Conservation (phyloP, 92 coral and sea anemone species). For the Bergia puertoricense region DNA sequence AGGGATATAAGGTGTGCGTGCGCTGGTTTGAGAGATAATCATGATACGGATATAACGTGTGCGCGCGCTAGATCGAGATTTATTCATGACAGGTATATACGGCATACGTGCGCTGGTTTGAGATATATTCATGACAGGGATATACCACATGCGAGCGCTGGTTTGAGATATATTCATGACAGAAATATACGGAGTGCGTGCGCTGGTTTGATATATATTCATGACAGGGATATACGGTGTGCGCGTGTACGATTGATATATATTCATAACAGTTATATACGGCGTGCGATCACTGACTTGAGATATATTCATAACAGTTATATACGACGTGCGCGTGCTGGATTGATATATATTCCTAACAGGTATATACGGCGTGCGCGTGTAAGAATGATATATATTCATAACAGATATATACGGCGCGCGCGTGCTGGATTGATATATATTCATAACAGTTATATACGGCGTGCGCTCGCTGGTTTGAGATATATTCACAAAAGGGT, state of each 20-base stretch:
- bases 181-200: not conserved
- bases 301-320: too few species aligned
- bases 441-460: not conserved
- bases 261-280: not conserved
- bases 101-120: too few species aligned
- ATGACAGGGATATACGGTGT: not conserved
- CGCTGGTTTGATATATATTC: not conserved
- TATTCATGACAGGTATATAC: too few species aligned
- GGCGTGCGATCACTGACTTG: not conserved
- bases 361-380: not conserved
- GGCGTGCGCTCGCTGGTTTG: not conserved
- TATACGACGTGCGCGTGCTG: too few species aligned
- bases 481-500: too few species aligned
- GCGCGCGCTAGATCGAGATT: too few species aligned
- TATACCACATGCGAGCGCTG: too few species aligned
- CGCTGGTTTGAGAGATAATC: too few species aligned
- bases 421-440: not conserved
- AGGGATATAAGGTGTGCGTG: too few species aligned
- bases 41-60: too few species aligned
- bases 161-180: not conserved
- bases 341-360: not conserved
- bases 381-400: not conserved
- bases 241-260: not conserved
- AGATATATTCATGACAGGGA: too few species aligned
- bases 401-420: not conserved